Evolutionary conservation across 2,888 invertebrate genomes (phyloP), one percentile per base, ranked within the genome.

Genomic region (Chymomyza caudatula): DNA sequence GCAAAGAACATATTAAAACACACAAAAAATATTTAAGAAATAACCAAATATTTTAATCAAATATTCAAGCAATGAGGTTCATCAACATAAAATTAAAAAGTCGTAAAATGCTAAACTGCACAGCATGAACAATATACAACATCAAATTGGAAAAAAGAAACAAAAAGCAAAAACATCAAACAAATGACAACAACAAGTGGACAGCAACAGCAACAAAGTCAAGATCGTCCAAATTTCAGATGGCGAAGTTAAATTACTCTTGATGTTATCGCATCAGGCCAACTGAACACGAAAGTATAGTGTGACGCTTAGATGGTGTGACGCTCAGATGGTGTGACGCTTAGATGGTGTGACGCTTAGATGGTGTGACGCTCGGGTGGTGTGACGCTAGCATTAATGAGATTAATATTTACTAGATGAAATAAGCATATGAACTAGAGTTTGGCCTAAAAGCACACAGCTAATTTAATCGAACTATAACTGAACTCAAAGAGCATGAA

Each of bases 21-120:
- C 47, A 60, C 61, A 55, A 22, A 53, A 20, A 43, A 19, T 19
- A 54, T 53, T 15, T 59, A 56, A 42, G 8, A 22, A 56, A 20
- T n/a, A 37, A 1, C 56, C 58, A 63, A 72, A 65, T 66, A 61
- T 55, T 69, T 63, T 63, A 86, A 86, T 86, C 74, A 85, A 77
- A 81, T 72, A 85, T 85, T 69, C 85, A 81, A 77, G 85, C 86
- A 79, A 85, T 80, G 80, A 81, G 82, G 60, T 72, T 78, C 84
- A 85, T 85, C 86, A 86, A 74, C 84, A 86, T 86, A 85, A 86
- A 86, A 85, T 85, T 86, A 85, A 79, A 84, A 72, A 79, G 76
- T 76, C 82, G 84, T 86, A 82, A 85, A 85, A 84, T 72, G 74
- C 74, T 84, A 85, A 85, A 83, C 82, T 81, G 84, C 86, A 74